Evolutionary conservation across 2,113 vertebrate species (phyloP).

Genomic region (Peucedramus taeniatus): DNA sequence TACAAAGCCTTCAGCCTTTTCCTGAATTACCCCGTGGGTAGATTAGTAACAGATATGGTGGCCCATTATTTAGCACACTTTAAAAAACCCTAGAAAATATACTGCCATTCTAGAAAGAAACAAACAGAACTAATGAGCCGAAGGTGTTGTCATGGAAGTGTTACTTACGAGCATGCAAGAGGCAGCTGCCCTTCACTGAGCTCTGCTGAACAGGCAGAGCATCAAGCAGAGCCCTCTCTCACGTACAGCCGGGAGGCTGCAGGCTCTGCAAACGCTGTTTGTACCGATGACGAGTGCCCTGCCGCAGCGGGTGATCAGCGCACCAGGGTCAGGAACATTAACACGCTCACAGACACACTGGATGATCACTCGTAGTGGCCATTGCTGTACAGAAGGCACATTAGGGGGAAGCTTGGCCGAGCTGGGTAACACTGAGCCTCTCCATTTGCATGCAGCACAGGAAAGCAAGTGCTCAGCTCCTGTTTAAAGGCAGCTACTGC

Average conservation of each 20-base stretch:
- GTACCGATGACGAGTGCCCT: neutral
- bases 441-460: constrained; percentile 67
- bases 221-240: neutral
- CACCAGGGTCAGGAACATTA: neutral
- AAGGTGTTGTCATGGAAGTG: constrained; percentile 25
- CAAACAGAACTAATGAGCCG: neutral
- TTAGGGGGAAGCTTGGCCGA: neutral
- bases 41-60: neutral
- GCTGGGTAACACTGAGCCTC: neutral
- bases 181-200: neutral
- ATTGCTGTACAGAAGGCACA: neutral
- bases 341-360: neutral
- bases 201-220: neutral
- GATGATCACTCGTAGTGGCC: neutral
- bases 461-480: constrained; percentile 26
- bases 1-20: constrained; percentile 13
- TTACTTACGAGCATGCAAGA: neutral
- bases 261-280: neutral
- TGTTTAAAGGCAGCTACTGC: constrained; percentile 63
- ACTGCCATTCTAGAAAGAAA: neutral
- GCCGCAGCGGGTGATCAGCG: neutral
- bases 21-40: neutral
- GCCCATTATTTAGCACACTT: neutral
- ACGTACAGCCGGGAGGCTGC: neutral
- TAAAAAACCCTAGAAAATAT: neutral